Conservation (phyloP, 2,888 invertebrate genomes). For the Serrognathus titanus region DNA sequence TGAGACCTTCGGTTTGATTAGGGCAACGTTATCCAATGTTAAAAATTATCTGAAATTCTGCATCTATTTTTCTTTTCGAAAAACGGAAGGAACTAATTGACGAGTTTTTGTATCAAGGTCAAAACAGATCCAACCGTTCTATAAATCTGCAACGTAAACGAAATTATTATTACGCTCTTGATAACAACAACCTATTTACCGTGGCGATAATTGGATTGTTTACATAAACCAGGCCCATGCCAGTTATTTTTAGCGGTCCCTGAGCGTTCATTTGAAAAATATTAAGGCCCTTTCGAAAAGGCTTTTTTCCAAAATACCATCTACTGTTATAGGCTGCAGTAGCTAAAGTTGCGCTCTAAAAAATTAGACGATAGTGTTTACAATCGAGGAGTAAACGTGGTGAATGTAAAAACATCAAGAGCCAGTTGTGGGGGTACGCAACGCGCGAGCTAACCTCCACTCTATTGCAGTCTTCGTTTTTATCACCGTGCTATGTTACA, state of each 20-base stretch:
- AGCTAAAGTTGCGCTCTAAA: constrained; percentile 17
- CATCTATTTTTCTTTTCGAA: no score
- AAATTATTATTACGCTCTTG: not conserved
- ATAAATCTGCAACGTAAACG: constrained; percentile 13
- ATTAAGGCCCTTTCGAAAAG: constrained; percentile 9
- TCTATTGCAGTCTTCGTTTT: no score
- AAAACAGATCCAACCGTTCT: constrained; percentile 12
- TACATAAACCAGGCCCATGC: constrained; percentile 10
- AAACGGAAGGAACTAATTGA: not conserved
- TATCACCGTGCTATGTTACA: no score
- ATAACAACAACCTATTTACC: constrained; percentile 3
- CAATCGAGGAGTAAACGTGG: not conserved
- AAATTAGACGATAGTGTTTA: not conserved
- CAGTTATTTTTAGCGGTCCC: constrained; percentile 12
- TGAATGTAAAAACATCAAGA: not conserved
- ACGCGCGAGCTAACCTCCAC: no score
- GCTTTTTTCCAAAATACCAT: constrained; percentile 17
- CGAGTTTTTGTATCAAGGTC: constrained; percentile 7
- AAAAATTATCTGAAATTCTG: no score
- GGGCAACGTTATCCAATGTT: no score
- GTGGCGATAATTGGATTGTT: constrained; percentile 17
- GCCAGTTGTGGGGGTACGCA: not conserved
- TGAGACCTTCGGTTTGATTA: no score
- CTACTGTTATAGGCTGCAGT: constrained; percentile 11
- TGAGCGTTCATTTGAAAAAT: constrained; percentile 16